Evolutionary conservation across 1,140 invertebrate genomes (phyloP).

Genomic region (Drosophila prosaltans): DNA sequence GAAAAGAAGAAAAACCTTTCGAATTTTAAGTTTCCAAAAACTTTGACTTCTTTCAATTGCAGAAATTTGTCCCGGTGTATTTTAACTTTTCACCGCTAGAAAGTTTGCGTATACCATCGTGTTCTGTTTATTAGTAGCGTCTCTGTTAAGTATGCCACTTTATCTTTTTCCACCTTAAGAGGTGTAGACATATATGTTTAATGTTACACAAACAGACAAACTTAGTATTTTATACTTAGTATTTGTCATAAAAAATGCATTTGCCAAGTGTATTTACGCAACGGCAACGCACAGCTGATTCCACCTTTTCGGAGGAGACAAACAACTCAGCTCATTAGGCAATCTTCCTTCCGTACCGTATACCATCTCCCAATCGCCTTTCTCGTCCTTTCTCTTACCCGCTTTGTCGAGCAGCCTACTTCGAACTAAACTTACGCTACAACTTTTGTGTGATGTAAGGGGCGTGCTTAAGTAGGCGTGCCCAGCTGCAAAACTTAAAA

Average conservation of each 20-base stretch:
- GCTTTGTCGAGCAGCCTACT: conserved; percentile 12
- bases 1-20: no score
- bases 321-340: conserved; percentile 66
- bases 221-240: not conserved
- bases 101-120: not conserved
- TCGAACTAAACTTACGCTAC: conserved; percentile 51
- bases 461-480: conserved; percentile 72
- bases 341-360: conserved; percentile 24
- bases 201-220: not conserved
- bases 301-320: conserved; percentile 1
- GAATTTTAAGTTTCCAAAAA: not conserved
- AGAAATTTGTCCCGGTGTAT: not conserved
- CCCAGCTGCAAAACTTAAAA: conserved; percentile 48
- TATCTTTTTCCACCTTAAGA: not conserved
- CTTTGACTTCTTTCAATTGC: not conserved
- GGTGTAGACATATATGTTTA: not conserved
- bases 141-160: conserved; percentile 1
- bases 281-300: conserved; percentile 29
- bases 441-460: conserved; percentile 32
- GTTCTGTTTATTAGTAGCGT: not conserved
- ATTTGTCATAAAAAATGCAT: conserved; percentile 50
- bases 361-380: no score
- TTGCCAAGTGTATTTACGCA: conserved; percentile 44
- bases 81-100: not conserved
- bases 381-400: not conserved